Base-by-base conservation (phyloP, 2,888 invertebrate genomes). In the Oxycera nigricornis region DNA sequence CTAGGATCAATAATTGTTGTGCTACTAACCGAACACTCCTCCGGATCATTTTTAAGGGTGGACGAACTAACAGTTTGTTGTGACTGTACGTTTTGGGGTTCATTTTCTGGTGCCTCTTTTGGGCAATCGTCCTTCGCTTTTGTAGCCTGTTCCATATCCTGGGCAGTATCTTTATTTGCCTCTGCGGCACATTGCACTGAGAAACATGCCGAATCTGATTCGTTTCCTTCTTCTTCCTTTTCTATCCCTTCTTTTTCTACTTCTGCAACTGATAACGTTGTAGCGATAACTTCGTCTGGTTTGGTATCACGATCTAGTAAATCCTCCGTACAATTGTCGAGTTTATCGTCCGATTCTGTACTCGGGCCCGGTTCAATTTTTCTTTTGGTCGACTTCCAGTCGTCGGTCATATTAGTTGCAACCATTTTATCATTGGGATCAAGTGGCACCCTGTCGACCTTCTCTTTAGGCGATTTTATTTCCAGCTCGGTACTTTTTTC, bases 21-120 rank as follows among this genome's bases (percentile, higher is more conserved):
- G 24, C 65, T 65, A 20, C 20, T 65, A 2, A 65, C 65, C 3
- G 65, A 65, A n/a, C 65, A 65, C 9, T 65, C 65, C 41, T 65
- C 65, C 2, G 65, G 65, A n/a, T 65, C 65, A 22, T 65, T 65
- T 41, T 65, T 65, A 39, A 65, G 39, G 1, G 65, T 65, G 1
- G 65, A 65, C 7, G 39, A 35, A 14, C 28, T 28, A 24, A 65
- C 65, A 6, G n/a, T 26, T 20, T 3, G 14, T 26, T 22, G 41
- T 14, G 65, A 24, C 26, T 39, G 39, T 59, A n/a, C 2, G 2
- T 3, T n/a, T 4, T 9, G 4, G 6, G 24, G 2, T 59, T 14
- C n/a, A 59, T 3, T 22, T 3, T 26, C 30, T 2, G 28, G n/a
- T n/a, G 9, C n/a, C 17, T 59, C 30, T 17, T 17, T 11, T 1